These are phyloP conservation scores for Plebejus argus DNA, from an alignment of 2,888 invertebrate genomes.

Conservation along the genomic window DNA sequence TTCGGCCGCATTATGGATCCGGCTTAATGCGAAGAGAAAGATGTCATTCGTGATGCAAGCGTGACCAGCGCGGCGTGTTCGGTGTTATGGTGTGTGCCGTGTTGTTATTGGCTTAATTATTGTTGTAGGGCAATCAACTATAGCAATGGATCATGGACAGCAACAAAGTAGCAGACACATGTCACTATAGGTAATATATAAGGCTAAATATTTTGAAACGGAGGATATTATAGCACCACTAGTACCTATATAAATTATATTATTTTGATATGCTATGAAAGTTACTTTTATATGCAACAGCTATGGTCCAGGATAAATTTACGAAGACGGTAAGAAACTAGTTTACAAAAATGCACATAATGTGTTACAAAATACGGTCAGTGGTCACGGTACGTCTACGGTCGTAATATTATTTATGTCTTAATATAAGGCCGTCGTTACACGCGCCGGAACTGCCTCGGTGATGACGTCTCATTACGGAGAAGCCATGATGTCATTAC, in stretches of 20 bases:
- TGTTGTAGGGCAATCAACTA: constrained; percentile 38
- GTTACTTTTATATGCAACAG: too few species aligned
- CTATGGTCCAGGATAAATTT: too few species aligned
- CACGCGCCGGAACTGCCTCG: constrained; percentile 55
- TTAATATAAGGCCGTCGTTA: constrained; percentile 37
- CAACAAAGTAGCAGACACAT: not conserved
- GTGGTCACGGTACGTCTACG: not conserved
- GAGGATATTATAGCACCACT: not conserved
- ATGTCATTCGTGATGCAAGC: constrained; percentile 59
- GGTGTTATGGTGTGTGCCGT: constrained; percentile 65
- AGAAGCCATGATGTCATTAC: constrained; percentile 55
- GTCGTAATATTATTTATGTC: not conserved
- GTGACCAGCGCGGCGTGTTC: constrained; percentile 66
- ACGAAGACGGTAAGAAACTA: not conserved
- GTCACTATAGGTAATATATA: not conserved
- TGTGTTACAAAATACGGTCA: not conserved
- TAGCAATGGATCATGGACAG: not conserved
- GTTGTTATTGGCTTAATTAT: constrained; percentile 78
- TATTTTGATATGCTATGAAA: too few species aligned
- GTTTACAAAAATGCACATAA: not conserved
- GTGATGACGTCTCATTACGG: constrained; percentile 55
- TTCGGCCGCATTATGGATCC: constrained; percentile 48
- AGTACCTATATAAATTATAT: too few species aligned
- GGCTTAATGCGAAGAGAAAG: constrained; percentile 41
- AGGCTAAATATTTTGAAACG: too few species aligned